phyloP scores from a whole-genome alignment of 2,888 invertebrate species.

The Dusona sp. region DNA sequence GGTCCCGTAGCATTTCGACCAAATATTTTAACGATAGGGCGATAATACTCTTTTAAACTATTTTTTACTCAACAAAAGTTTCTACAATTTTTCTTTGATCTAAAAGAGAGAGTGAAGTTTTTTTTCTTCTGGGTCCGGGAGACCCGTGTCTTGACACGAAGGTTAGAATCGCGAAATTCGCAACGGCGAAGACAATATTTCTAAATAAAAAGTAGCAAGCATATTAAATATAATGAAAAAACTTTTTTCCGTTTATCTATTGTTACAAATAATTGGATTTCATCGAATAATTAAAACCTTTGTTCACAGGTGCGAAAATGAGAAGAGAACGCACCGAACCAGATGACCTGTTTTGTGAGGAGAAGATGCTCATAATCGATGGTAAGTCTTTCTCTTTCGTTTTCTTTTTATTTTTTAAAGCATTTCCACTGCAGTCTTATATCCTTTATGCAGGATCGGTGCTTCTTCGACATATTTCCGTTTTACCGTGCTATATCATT shows the following conservation, averaged over 20 bases:
- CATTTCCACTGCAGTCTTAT: conserved; percentile 7
- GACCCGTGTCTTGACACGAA: neutral
- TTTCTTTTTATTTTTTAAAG: neutral
- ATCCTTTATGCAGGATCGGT: neutral
- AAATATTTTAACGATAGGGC: neutral
- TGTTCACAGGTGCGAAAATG: conserved; percentile 80
- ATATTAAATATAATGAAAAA: neutral
- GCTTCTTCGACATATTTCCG: conserved; percentile 20
- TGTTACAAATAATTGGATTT: neutral
- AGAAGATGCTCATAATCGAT: conserved; percentile 84
- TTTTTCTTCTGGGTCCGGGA: neutral
- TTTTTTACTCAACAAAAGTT: no score
- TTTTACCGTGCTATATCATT: neutral
- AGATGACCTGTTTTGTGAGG: conserved; percentile 84
- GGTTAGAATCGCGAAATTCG: neutral
- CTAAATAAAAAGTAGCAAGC: neutral
- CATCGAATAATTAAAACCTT: neutral
- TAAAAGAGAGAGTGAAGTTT: neutral
- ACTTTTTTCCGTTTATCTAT: neutral
- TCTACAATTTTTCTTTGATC: no score
- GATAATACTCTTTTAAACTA: no score
- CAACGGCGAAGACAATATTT: neutral
- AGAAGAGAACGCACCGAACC: conserved; percentile 82
- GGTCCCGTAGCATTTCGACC: neutral
- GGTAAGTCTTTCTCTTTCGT: conserved; percentile 76